Evolutionary conservation across 2,888 invertebrate genomes (phyloP).

Genomic region (Cheilosia vulpina): DNA sequence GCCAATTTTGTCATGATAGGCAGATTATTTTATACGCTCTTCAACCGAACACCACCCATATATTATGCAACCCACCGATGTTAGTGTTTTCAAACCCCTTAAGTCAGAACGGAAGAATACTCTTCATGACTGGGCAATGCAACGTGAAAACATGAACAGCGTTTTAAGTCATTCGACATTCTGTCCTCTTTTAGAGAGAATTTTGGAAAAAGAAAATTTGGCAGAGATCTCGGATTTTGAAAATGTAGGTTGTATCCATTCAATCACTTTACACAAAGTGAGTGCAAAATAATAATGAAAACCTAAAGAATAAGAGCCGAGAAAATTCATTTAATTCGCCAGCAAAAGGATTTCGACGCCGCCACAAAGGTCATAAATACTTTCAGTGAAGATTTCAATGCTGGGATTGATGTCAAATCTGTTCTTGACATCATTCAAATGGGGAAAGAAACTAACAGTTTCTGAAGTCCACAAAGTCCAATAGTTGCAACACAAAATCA

Average conservation of each 20-base stretch:
- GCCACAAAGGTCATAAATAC: conserved; percentile 5
- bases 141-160: conserved; percentile 3
- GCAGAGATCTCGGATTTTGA: conserved; percentile 1
- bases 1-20: too few relatives aligned
- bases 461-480: neutral
- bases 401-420: too few relatives aligned
- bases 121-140: too few relatives aligned
- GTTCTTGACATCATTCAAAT: neutral
- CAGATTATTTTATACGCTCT: too few relatives aligned
- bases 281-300: conserved; percentile 24
- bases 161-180: neutral
- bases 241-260: too few relatives aligned
- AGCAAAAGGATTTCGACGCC: neutral
- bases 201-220: conserved; percentile 16
- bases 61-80: too few relatives aligned
- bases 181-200: conserved; percentile 11
- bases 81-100: too few relatives aligned
- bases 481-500: neutral
- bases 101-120: too few relatives aligned
- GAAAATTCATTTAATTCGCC: conserved; percentile 4
- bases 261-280: conserved; percentile 9
- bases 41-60: too few relatives aligned
- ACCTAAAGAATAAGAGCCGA: too few relatives aligned
- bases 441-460: too few relatives aligned
- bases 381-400: neutral